Evolutionary conservation across 1,140 invertebrate genomes (phyloP), one percentile per base, ranked within the genome.

Genomic region (Lerema accius): DNA sequence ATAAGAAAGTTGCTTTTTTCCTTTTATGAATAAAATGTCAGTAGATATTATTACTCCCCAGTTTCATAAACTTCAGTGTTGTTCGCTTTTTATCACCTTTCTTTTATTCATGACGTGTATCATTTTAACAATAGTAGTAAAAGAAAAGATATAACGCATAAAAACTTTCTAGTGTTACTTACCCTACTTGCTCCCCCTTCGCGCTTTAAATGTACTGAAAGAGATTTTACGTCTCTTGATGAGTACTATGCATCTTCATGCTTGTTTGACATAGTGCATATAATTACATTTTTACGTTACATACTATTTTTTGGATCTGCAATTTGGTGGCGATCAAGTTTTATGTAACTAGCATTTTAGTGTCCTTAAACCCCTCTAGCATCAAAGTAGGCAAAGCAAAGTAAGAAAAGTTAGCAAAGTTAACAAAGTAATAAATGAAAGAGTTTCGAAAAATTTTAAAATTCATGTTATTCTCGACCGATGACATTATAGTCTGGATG

Each of bases 81-180:
- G 19, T 11, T 49, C 23, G 40, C 26, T 2, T 43, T 56, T 56
- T 56, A 56, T 56, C 19, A 43, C 13, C 11, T 28, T 56, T 56
- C 39, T 56, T 56, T 43, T 56, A 56, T 56, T 56, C 51, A 56
- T 56, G 39, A 43, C 51, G 39, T 43, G 35, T 43, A 56, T 56
- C 19, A 56, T 56, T 56, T 55, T 32, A 56, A 56, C 51, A 56
- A 42, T 56, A 11, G 51, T 56, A 56, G 39, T 56, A 43, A 56
- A 56, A 32, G 40, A 43, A 56, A 43, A 40, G 17, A 14, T 19
- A 23, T 53, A 40, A 53, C 9, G 17, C 50, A 23, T 53, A 53
- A 42, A 53, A 53, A 53, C 50, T 53, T 51, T 42, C 17, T 40
- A 46, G 17, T 26, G 50, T 19, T 17, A 19, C 32, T 39, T 39